Percentiles rank a stretch among this genome's conserved stretches.
These are phyloP conservation scores for Xiphophorus birchmanni DNA, from an alignment of 2,797 vertebrate species.

Conservation along the genomic window DNA sequence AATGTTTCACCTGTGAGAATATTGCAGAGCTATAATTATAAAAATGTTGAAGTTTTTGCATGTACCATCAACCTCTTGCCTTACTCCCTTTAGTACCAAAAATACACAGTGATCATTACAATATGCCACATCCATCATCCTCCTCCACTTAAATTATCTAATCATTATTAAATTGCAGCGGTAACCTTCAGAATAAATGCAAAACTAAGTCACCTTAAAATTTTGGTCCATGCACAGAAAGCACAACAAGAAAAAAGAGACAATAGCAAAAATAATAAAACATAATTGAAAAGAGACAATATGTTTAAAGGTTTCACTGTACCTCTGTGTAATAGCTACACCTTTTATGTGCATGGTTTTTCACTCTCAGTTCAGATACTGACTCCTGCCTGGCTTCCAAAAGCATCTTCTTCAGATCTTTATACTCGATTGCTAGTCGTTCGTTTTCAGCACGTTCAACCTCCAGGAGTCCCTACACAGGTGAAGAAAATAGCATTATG, in stretches of 20 bases:
- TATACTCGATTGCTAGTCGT: conserved; percentile 79
- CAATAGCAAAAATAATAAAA: conserved; percentile 26
- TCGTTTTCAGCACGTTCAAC: conserved; percentile 77
- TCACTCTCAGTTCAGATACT: conserved; percentile 60
- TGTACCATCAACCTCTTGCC: conserved; percentile 61
- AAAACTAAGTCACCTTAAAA: conserved; percentile 65
- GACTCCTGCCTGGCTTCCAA: conserved; percentile 74
- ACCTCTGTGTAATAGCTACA: conserved; percentile 81
- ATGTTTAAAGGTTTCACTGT: conserved; percentile 32
- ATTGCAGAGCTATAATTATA: conserved; percentile 48
- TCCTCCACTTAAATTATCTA: conserved; percentile 78
- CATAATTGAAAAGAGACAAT: conserved; percentile 22
- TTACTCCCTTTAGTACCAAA: conserved; percentile 65
- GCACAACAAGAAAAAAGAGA: conserved; percentile 10
- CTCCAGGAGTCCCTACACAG: conserved; percentile 72
- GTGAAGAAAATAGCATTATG: conserved; percentile 1
- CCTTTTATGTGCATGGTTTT: conserved; percentile 62
- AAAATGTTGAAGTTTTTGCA: conserved; percentile 51
- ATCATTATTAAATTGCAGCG: conserved; percentile 78
- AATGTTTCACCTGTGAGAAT: conserved; percentile 54
- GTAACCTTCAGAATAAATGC: conserved; percentile 71
- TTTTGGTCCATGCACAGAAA: conserved; percentile 55
- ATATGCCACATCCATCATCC: conserved; percentile 78
- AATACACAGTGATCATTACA: conserved; percentile 73
- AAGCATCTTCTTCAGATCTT: conserved; percentile 67